Evolutionary conservation across 2,888 invertebrate genomes (phyloP).

Genomic region (Actias luna): DNA sequence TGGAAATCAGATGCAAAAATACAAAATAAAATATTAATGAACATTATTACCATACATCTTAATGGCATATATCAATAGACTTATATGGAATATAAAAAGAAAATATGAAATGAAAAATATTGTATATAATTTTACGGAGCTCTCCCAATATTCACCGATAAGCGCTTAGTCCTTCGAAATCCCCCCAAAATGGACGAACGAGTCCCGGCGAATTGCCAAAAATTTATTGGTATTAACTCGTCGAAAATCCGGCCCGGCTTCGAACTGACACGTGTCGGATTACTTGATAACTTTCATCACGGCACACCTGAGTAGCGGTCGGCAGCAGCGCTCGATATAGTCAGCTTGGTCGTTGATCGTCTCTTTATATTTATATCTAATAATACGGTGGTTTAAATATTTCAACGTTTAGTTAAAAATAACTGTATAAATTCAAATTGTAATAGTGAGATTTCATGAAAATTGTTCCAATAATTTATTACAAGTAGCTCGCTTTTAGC

Average conservation of each 20-base stretch:
- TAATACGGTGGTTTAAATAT: no score
- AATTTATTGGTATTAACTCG: conserved; percentile 6
- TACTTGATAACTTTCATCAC: neutral
- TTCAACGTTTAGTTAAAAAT: no score
- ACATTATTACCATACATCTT: no score
- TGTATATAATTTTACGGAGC: neutral
- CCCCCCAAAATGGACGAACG: neutral
- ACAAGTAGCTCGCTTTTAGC: no score
- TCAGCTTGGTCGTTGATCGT: no score
- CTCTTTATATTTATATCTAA: no score
- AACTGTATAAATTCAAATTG: no score
- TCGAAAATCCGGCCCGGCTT: neutral
- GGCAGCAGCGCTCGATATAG: neutral
- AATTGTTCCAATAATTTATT: no score
- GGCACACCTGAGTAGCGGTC: neutral
- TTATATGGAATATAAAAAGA: neutral
- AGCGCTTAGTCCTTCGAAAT: conserved; percentile 2
- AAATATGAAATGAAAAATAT: neutral
- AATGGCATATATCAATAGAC: no score
- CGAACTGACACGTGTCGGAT: neutral
- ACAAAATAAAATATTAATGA: no score
- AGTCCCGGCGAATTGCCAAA: neutral
- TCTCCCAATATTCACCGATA: conserved; percentile 5
- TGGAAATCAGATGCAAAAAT: no score
- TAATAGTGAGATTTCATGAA: no score